Evolutionary conservation across 2,797 vertebrate genomes (phyloP), one percentile per base, ranked within the genome.

Genomic region (Schizothorax lantsangensis): DNA sequence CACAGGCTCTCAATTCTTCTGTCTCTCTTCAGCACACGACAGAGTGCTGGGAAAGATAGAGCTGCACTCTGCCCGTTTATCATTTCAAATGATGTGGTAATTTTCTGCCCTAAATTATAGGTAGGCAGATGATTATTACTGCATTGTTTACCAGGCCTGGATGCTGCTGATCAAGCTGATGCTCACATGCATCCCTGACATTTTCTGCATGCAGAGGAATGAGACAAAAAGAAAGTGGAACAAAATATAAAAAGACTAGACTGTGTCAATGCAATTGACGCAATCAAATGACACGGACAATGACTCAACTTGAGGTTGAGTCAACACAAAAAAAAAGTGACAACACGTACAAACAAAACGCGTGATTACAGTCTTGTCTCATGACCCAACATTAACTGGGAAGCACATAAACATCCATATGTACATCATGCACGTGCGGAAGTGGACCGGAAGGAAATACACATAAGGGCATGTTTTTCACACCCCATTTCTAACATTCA

Each of bases 41-140:
- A 17, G 40, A 73, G 26, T 6, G 33, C 17, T 5, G 5, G 8
- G 69, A 38, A 84, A 84, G 40, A 84, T 36, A 79, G 17, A 57
- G 68, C 68, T 74, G 80, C 59, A 49, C 38, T 78, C 73, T 36
- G 17, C 26, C 12, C 40, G 83, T 88, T 83, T 75, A 54, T 86
- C 83, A 85, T 85, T 52, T 54, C 79, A 74, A 83, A 79, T 71
- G 7, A 23, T 30, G 66, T 79, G n/a, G 72, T 86, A 19, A 88
- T 86, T 80, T 83, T 88, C 84, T 86, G 40, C 19, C 17, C 57
- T 47, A 85, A 88, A 88, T 88, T 86, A 79, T 64, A 43, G 54
- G 54, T 66, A 64, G 21, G 79, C 17, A 38, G 52, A 82, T 52
- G n/a, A 64, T 71, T 83, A 78, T 73, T 73, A 36, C 30, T 0